A percentile compares a stretch with the other conserved stretches of the same genome.
Conservation (phyloP, 2,797 vertebrate species). For the Eospalax fontanierii region DNA sequence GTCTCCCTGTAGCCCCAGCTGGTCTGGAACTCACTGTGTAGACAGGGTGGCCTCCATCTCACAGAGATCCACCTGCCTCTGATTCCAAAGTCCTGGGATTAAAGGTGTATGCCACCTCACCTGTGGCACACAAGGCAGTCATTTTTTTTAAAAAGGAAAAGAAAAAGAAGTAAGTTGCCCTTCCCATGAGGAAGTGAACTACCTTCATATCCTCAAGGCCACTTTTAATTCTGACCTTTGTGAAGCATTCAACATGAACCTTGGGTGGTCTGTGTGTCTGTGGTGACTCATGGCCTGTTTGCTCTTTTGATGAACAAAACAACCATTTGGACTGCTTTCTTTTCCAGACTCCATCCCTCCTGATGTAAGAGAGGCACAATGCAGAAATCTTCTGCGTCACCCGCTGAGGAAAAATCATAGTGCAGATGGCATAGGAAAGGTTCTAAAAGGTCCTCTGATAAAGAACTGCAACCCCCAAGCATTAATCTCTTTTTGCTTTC, state of each 20-base stretch:
- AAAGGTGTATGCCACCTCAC: too few relatives aligned
- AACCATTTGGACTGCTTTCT: neutral
- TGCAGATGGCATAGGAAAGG: neutral
- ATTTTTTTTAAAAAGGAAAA: too few relatives aligned
- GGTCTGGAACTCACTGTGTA: too few relatives aligned
- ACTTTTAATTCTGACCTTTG: conserved; percentile 43
- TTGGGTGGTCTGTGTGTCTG: neutral
- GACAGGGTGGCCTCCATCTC: too few relatives aligned
- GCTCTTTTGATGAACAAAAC: conserved; percentile 6
- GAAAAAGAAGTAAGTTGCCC: neutral
- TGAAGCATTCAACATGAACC: conserved; percentile 1
- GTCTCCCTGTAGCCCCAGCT: too few relatives aligned
- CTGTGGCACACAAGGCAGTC: too few relatives aligned
- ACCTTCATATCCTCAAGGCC: conserved; percentile 37
- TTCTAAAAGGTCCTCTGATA: conserved; percentile 9
- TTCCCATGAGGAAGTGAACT: neutral
- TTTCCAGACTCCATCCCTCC: conserved; percentile 27
- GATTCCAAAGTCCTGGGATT: too few relatives aligned
- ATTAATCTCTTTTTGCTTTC: neutral
- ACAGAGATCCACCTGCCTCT: too few relatives aligned
- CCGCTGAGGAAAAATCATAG: conserved; percentile 3
- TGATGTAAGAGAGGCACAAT: neutral
- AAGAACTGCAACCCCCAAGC: neutral
- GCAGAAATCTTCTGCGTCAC: neutral
- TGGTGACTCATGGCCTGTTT: neutral